Evolutionary conservation across 2,888 invertebrate genomes (phyloP).

Genomic region (Papilio demoleus): DNA sequence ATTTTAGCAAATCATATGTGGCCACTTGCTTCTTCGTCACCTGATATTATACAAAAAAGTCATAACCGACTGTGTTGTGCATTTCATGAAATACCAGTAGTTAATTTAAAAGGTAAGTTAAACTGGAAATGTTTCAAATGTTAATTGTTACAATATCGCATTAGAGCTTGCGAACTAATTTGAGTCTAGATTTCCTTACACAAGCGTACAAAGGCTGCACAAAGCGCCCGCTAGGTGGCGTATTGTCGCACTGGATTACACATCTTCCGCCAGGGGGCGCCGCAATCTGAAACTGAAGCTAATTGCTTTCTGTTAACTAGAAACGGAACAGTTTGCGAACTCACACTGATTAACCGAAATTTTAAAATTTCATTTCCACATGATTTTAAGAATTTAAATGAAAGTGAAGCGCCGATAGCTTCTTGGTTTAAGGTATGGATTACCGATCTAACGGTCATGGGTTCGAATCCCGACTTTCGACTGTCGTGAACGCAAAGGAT

Average conservation of each 20-base stretch:
- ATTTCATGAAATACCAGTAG: too few relatives aligned
- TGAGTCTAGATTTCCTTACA: slow-evolving; percentile 16
- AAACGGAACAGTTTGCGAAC: background rate
- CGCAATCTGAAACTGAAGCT: slow-evolving; percentile 14
- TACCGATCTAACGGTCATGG: too few relatives aligned
- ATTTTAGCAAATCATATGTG: too few relatives aligned
- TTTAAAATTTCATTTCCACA: background rate
- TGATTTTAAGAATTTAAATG: too few relatives aligned
- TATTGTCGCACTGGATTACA: slow-evolving; percentile 25
- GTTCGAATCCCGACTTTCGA: too few relatives aligned
- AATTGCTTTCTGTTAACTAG: background rate
- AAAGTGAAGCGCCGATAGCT: too few relatives aligned
- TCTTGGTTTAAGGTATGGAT: too few relatives aligned
- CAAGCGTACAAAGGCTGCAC: background rate
- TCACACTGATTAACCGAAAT: background rate
- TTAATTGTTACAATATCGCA: slow-evolving; percentile 6
- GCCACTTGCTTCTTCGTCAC: too few relatives aligned
- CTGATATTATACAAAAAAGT: too few relatives aligned
- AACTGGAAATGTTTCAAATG: background rate
- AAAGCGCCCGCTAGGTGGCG: background rate
- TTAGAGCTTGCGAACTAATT: slow-evolving; percentile 18
- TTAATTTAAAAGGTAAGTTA: too few relatives aligned
- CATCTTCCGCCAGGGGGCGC: slow-evolving; percentile 16
- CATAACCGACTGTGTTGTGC: too few relatives aligned
- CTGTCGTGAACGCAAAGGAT: too few relatives aligned